A percentile compares a stretch with the other conserved stretches of the same genome.
Evolutionary conservation across 1,140 invertebrate genomes (phyloP).

Genomic region (Orchestia grillus): DNA sequence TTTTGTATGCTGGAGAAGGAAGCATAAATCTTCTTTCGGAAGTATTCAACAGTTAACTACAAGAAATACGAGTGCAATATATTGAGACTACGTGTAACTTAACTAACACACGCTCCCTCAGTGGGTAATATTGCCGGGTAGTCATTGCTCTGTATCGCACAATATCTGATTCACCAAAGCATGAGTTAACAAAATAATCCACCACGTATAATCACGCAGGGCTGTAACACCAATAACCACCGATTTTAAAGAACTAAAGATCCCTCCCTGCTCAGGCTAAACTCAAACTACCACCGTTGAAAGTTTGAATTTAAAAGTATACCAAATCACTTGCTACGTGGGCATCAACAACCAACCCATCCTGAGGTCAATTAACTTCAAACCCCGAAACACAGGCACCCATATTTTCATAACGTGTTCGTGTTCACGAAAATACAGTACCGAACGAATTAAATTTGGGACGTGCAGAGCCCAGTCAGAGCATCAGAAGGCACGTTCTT

Average conservation of each 20-base stretch:
- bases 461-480: neutral
- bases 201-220: too few species aligned
- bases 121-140: too few species aligned
- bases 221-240: too few species aligned
- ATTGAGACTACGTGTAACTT: neutral
- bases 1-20: neutral
- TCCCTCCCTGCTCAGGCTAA: too few species aligned
- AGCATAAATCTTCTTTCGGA: too few species aligned
- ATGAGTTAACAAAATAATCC: too few species aligned
- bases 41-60: neutral
- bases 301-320: neutral
- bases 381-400: neutral
- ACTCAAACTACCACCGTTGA: neutral
- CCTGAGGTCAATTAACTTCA: neutral
- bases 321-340: neutral
- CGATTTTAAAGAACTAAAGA: too few species aligned
- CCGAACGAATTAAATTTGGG: neutral
- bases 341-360: neutral
- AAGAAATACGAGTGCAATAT: neutral
- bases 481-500: neutral
- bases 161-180: too few species aligned
- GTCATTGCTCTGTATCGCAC: too few species aligned
- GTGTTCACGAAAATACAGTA: neutral
- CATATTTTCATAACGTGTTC: neutral
- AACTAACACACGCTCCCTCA: too few species aligned